Conservation (phyloP, 2,113 vertebrate genomes). For the Ochotona princeps region DNA sequence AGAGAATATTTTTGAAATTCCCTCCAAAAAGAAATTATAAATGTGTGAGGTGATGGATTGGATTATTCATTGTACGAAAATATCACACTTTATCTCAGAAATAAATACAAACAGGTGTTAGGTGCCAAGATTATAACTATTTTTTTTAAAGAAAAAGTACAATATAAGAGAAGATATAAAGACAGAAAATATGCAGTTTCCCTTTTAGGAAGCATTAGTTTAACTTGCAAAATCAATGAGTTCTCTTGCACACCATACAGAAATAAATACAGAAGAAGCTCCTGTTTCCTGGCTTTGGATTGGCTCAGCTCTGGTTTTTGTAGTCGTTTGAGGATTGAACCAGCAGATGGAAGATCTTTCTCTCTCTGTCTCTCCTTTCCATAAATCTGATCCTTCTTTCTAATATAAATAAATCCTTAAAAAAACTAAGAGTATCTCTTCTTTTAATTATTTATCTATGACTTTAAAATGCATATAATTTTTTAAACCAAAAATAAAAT, state of each 20-base stretch:
- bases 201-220: constrained; percentile 3
- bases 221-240: neutral
- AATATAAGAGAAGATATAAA: neutral
- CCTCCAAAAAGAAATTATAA: neutral
- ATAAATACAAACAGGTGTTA: neutral
- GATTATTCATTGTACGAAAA: neutral
- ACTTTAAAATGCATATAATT: neutral
- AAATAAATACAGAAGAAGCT: neutral
- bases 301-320: too few relatives aligned
- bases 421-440: neutral
- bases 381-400: too few relatives aligned
- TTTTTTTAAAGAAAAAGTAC: neutral
- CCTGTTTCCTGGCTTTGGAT: too few relatives aligned
- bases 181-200: neutral
- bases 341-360: too few relatives aligned
- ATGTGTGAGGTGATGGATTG: neutral
- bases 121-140: neutral
- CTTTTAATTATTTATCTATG: neutral
- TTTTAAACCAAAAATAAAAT: constrained; percentile 26
- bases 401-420: too few relatives aligned
- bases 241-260: neutral
- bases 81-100: neutral
- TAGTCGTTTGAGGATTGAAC: too few relatives aligned
- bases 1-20: neutral
- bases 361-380: too few relatives aligned